Conservation (phyloP, 2,888 invertebrate species). For the Epirrhoe alternata region DNA sequence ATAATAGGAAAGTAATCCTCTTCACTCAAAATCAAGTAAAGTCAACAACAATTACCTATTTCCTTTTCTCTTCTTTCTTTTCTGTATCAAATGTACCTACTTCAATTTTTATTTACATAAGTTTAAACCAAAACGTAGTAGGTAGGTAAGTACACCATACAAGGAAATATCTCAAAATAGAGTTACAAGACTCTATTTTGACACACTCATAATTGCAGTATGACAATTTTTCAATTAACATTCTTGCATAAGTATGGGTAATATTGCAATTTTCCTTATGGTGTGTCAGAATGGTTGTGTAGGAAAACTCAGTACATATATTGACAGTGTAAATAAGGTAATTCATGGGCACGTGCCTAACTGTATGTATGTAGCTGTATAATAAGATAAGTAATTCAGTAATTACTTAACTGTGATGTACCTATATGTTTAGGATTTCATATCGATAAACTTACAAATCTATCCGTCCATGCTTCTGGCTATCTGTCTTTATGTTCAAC, state of each 20-base stretch:
- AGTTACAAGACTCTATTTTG: background rate
- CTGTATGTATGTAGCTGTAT: background rate
- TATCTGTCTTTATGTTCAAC: too few species aligned
- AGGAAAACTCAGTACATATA: slow-evolving; percentile 11
- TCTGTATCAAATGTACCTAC: too few species aligned
- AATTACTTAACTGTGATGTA: too few species aligned
- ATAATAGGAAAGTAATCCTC: background rate
- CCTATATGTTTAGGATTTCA: too few species aligned
- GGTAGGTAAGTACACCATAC: background rate
- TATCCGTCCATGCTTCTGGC: too few species aligned
- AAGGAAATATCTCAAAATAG: slow-evolving; percentile 2
- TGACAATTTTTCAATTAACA: slow-evolving; percentile 16
- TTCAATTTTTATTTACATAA: too few species aligned
- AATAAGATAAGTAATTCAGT: too few species aligned
- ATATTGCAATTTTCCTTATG: slow-evolving; percentile 12
- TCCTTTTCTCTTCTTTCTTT: background rate
- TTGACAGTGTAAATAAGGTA: background rate
- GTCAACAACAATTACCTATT: background rate
- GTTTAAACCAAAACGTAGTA: background rate
- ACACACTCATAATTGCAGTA: background rate
- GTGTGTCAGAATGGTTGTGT: slow-evolving; percentile 1
- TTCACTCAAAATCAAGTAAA: background rate
- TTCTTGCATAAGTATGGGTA: slow-evolving; percentile 1
- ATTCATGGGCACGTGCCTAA: background rate
- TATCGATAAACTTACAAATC: too few species aligned